Evolutionary conservation across 2,888 invertebrate species (phyloP).

Genomic region (Hypomecis atomaria): DNA sequence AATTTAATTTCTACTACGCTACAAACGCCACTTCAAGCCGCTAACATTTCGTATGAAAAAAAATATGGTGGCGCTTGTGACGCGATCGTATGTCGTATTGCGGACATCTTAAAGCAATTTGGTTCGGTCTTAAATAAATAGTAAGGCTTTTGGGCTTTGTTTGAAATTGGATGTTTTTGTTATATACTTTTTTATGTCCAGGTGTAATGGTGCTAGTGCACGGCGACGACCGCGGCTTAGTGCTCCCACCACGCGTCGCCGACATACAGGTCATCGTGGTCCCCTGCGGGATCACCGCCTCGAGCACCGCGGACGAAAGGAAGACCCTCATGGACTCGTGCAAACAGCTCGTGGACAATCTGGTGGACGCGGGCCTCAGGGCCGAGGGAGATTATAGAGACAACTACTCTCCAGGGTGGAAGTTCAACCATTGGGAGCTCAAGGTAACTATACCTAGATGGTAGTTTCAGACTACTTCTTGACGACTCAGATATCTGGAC

Average conservation of each 20-base stretch:
- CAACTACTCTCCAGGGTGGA: slow-evolving; percentile 99
- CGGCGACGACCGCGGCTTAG: slow-evolving; percentile 97
- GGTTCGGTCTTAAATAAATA: too few relatives aligned
- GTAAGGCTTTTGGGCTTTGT: too few relatives aligned
- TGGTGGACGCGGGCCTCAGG: slow-evolving; percentile 87
- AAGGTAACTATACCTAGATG: slow-evolving; percentile 84
- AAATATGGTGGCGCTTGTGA: too few relatives aligned
- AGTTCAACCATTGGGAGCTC: slow-evolving; percentile 98
- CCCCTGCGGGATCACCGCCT: slow-evolving; percentile 97
- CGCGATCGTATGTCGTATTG: too few relatives aligned
- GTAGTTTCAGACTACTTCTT: too few relatives aligned
- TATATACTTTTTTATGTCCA: slow-evolving; percentile 49
- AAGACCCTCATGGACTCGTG: slow-evolving; percentile 88
- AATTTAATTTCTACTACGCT: too few relatives aligned
- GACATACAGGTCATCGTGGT: slow-evolving; percentile 94
- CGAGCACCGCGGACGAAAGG: slow-evolving; percentile 89
- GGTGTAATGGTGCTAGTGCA: slow-evolving; percentile 96
- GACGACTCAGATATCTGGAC: slow-evolving; percentile 82
- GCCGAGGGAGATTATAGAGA: slow-evolving; percentile 95
- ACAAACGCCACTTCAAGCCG: too few relatives aligned
- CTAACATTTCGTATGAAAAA: too few relatives aligned
- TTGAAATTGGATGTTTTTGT: too few relatives aligned
- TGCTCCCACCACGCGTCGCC: slow-evolving; percentile 97
- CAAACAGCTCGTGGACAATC: slow-evolving; percentile 86
- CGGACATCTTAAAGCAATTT: too few relatives aligned